A percentile compares a stretch with the other conserved stretches of the same genome.
phyloP scores from a whole-genome alignment of 35 echinoderm and acorn worm species.

The Stichopus chloronotus region DNA sequence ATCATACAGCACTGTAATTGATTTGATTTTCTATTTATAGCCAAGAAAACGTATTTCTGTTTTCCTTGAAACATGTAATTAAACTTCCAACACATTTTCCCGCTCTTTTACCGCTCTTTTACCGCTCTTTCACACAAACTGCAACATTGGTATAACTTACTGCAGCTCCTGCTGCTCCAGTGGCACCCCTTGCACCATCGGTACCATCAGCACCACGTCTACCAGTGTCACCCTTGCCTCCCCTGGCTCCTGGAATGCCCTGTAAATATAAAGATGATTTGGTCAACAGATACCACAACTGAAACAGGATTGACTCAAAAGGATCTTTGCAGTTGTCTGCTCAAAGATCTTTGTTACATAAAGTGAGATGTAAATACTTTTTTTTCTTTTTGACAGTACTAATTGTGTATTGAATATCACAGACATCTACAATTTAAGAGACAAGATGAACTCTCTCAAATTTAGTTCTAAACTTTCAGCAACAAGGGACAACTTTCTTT shows the following conservation, averaged over 20 bases:
- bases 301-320: neutral
- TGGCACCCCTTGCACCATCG: slow-evolving; percentile 24
- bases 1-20: too few relatives aligned
- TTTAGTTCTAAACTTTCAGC: too few relatives aligned
- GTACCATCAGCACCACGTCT: neutral
- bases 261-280: neutral
- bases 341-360: neutral
- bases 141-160: neutral
- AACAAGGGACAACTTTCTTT: too few relatives aligned
- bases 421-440: too few relatives aligned
- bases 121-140: neutral
- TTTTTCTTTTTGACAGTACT: too few relatives aligned
- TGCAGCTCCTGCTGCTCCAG: slow-evolving; percentile 9
- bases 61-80: too few relatives aligned
- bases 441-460: too few relatives aligned
- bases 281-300: neutral
- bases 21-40: too few relatives aligned
- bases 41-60: too few relatives aligned
- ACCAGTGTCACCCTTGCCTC: neutral
- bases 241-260: neutral
- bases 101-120: too few relatives aligned
- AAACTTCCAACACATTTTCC: too few relatives aligned
- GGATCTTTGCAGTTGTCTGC: neutral
- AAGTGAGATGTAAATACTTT: neutral
- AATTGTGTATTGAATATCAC: too few relatives aligned